Evolutionary conservation across 2,888 invertebrate genomes (phyloP), one percentile per base, ranked within the genome.

Genomic region (Aethes cnicana): DNA sequence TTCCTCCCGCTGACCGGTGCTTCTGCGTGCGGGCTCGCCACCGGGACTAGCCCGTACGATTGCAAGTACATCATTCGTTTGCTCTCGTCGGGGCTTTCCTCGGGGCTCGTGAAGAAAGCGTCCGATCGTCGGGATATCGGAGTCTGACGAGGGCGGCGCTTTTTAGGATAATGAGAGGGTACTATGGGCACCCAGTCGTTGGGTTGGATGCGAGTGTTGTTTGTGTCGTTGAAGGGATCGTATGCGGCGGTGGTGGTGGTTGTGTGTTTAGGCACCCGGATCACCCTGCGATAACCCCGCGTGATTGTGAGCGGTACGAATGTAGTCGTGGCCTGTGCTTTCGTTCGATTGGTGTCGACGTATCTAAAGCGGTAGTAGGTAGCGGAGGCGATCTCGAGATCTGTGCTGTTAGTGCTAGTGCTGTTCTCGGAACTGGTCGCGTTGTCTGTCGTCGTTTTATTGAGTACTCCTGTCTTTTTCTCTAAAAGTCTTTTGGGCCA

Each of bases 141-240:
- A 23, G 69, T 67, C 53, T 64, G 63, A 42, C 54, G 36, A 17
- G 64, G 61, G 48, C 61, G 67, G 66, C 63, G 76, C 62, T 65
- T 50, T 69, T 75, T 69, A 17, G 74, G 64, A 60, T 72, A 85
- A 64, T 86, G 83, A 9, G 84, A 72, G 7, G 90, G 89, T 55
- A 82, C 57, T 36, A 90, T 84, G 16, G 90, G 90, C 32, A 89
- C 72, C 90, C 90, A 90, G 54, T 88, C 90, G 57, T 85, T 87
- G 4, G 69, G 65, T 62, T 74, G 69, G 20, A 77, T 66, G 48
- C 69, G 62, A 18, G 74, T 73, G 42, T 73, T 73, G 54, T 76
- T 80, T 16, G 65, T 61, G 28, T 46, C 46, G 14, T 16, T 62
- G 18, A n/a, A n/a, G n/a, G n/a, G n/a, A n/a, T n/a, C n/a, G n/a